Evolutionary conservation across 2,113 vertebrate genomes (phyloP).

Genomic region (Strigops habroptila): DNA sequence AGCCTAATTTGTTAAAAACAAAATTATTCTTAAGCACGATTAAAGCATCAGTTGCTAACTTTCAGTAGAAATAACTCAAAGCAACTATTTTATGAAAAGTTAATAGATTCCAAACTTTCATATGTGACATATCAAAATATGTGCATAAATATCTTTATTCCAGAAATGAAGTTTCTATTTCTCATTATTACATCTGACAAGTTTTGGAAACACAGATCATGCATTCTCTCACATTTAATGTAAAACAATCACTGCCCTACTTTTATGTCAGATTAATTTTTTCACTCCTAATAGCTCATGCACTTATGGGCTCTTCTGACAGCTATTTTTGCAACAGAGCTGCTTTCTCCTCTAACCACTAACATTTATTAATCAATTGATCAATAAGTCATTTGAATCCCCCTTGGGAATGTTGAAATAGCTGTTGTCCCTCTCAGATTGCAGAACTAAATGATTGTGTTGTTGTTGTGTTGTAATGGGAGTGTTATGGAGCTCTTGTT

Average conservation of each 20-base stretch:
- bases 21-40: background rate
- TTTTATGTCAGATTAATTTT: conserved; percentile 47
- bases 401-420: conserved; percentile 76
- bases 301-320: conserved; percentile 47
- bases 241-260: conserved; percentile 41
- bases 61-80: conserved; percentile 26
- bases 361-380: conserved; percentile 80
- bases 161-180: conserved; percentile 37
- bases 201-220: conserved; percentile 43
- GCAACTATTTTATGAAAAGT: conserved; percentile 32
- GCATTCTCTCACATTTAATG: conserved; percentile 39
- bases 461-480: conserved; percentile 85
- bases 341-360: conserved; percentile 68
- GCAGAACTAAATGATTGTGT: conserved; percentile 82
- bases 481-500: conserved; percentile 76
- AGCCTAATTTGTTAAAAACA: background rate
- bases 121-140: conserved; percentile 34
- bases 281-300: conserved; percentile 43
- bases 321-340: conserved; percentile 52
- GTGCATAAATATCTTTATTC: conserved; percentile 16
- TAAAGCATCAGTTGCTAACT: background rate
- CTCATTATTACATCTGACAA: conserved; percentile 53
- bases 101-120: conserved; percentile 56
- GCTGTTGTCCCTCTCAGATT: conserved; percentile 73
- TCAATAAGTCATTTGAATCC: conserved; percentile 83